These are phyloP conservation scores for Arvicanthis niloticus DNA, from an alignment of 2,113 vertebrate genomes.

Conservation along the genomic window DNA sequence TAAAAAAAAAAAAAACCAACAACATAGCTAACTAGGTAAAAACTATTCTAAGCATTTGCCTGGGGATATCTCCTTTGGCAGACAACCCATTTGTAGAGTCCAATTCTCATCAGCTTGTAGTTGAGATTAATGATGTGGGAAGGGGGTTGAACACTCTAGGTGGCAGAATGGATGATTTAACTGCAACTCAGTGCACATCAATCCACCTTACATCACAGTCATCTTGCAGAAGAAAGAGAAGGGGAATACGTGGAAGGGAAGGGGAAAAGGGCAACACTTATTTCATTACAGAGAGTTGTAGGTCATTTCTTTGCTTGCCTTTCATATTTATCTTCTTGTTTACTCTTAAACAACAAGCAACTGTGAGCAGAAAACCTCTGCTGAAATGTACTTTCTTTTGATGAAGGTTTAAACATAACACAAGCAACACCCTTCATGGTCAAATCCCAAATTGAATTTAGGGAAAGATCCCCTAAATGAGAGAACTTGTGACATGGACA, in stretches of 20 bases:
- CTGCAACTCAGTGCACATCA: constrained; percentile 52
- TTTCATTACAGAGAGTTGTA: neutral
- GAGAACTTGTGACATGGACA: neutral
- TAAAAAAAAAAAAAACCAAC: neutral
- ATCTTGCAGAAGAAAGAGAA: constrained; percentile 34
- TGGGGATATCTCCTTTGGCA: constrained; percentile 36
- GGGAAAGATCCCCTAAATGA: neutral
- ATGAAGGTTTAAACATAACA: neutral
- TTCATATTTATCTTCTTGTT: constrained; percentile 39
- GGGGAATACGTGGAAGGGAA: neutral
- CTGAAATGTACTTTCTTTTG: neutral
- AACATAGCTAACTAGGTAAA: constrained; percentile 11
- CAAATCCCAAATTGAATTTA: neutral
- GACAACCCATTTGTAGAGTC: constrained; percentile 47
- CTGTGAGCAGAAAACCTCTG: neutral
- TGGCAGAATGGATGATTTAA: constrained; percentile 60
- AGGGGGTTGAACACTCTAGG: neutral
- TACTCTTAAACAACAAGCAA: neutral
- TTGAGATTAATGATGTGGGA: constrained; percentile 65
- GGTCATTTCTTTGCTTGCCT: neutral
- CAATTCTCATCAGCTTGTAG: constrained; percentile 39
- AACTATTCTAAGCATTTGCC: constrained; percentile 51
- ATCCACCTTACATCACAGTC: neutral
- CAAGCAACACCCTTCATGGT: neutral
- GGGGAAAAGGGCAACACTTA: neutral